Evolutionary conservation across 2,888 invertebrate species (phyloP), one percentile per base, ranked within the genome.

Genomic region (Apotomis turbidana): DNA sequence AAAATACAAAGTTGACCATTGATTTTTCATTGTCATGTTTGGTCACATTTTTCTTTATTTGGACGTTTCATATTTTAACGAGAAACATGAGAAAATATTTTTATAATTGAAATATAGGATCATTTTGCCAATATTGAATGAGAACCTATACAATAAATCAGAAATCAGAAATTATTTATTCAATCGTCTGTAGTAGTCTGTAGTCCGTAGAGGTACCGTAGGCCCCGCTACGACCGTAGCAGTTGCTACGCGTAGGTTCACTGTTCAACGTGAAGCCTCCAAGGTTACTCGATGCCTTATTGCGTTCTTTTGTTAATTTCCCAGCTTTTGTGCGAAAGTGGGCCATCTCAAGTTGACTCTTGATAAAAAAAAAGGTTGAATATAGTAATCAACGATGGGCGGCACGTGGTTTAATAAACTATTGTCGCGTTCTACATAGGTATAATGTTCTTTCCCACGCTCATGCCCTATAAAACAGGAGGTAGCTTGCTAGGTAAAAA

Each of bases 261-360:
- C 44, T 55, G 55, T 66, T 66, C 64, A 57, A 57, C 54, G 55
- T 55, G 71, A 78, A 75, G 76, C 83, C 78, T 76, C 79, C 86
- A 88, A 89, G 88, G 87, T 61, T 73, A 68, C 78, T 87, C 83
- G 84, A 84, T 78, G 80, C 81, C 83, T 83, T 86, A 86, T 84
- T 85, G 85, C 73, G 74, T 74, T 63, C 86, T 86, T 85, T 90
- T 91, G 90, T 90, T 84, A 78, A 78, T 80, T 27, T 81, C 77
- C 71, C 73, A 70, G 36, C 63, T 63, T 87, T 91, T 91, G 87
- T 90, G 82, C 75, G 76, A 86, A 91, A 88, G 79, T 90, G 82
- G 87, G 85, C 79, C 87, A 81, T 75, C 78, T 79, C 80, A 83
- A 85, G 88, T 88, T 85, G 85, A 83, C 81, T 78, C 6, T 38